phyloP scores from a whole-genome alignment of 1,140 invertebrate species.

The Hyles vespertilio region DNA sequence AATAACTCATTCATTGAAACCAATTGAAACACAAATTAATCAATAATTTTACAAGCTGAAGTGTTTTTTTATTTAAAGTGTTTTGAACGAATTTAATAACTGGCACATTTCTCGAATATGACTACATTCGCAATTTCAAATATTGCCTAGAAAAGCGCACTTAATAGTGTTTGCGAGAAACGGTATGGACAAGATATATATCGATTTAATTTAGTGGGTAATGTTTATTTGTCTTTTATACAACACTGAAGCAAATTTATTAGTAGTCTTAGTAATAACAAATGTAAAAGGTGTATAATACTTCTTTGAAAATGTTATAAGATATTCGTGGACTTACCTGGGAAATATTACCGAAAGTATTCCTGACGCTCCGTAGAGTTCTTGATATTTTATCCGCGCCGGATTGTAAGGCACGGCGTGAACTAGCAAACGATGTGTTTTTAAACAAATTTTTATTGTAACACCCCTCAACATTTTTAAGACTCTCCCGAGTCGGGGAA shows the following conservation, averaged over 20 bases:
- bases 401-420: conserved; percentile 64
- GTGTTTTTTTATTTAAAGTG: too few relatives aligned
- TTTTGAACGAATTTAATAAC: too few relatives aligned
- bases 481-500: conserved; percentile 56
- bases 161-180: too few relatives aligned
- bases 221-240: not conserved
- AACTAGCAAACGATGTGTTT: conserved; percentile 58
- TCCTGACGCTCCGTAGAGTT: conserved; percentile 61
- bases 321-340: conserved; percentile 36
- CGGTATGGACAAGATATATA: too few relatives aligned
- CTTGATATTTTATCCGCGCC: conserved; percentile 65
- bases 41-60: too few relatives aligned
- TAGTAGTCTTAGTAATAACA: too few relatives aligned
- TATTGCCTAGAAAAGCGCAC: too few relatives aligned
- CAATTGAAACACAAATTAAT: too few relatives aligned
- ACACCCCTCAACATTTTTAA: conserved; percentile 62
- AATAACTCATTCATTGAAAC: too few relatives aligned
- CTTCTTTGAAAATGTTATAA: not conserved
- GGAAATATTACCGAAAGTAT: conserved; percentile 64
- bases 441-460: conserved; percentile 65
- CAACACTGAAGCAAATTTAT: not conserved
- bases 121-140: too few relatives aligned
- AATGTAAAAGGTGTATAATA: too few relatives aligned
- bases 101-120: too few relatives aligned
- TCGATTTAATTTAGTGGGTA: not conserved